A percentile compares a stretch with the other conserved stretches of the same genome.
phyloP scores from a whole-genome alignment of 2,113 vertebrate genomes.

The Apeltes quadracus region DNA sequence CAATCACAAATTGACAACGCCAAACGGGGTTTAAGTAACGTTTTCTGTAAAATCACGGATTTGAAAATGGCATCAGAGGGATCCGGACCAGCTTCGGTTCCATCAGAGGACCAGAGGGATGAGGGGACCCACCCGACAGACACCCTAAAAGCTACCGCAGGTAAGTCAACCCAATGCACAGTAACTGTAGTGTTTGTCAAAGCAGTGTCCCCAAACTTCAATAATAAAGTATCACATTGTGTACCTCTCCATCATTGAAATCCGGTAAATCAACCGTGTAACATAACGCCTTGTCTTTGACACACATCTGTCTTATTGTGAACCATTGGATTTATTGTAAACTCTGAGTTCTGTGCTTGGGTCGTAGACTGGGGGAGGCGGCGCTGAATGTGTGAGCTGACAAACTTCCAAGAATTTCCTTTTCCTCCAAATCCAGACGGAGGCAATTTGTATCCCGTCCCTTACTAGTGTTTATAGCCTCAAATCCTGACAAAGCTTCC shows the following conservation, averaged over 20 bases:
- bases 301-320: neutral
- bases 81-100: neutral
- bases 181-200: neutral
- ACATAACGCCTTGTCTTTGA: neutral
- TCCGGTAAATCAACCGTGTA: neutral
- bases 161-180: constrained; percentile 24
- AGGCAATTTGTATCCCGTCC: neutral
- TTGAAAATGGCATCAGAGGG: constrained; percentile 59
- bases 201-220: neutral
- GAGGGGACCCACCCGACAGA: constrained; percentile 1
- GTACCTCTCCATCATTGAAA: neutral
- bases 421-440: neutral
- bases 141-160: constrained; percentile 2
- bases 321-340: constrained; percentile 30
- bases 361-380: neutral
- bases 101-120: neutral
- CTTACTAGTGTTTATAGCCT: neutral
- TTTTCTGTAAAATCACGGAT: constrained; percentile 2
- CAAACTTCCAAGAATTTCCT: neutral
- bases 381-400: neutral
- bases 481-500: neutral
- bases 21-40: neutral
- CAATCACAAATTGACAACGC: neutral
- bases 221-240: neutral
- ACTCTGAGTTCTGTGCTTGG: neutral